Evolutionary conservation across 1,140 invertebrate genomes (phyloP).

Genomic region (Cylas formicarius): DNA sequence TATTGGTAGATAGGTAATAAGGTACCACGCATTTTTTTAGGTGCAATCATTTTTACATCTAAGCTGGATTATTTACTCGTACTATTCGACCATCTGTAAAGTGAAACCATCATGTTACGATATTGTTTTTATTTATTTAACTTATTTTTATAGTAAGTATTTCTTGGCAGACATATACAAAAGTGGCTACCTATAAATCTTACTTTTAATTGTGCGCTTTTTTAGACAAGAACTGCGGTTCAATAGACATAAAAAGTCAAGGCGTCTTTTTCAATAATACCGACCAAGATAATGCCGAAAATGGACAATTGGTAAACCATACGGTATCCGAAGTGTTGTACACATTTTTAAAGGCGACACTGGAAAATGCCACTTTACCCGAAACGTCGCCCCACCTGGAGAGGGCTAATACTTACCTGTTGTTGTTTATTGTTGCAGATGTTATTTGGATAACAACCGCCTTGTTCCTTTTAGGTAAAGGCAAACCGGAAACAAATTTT

Average conservation of each 20-base stretch:
- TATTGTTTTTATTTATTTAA: slow-evolving; percentile 26
- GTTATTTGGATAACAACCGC: slow-evolving; percentile 7
- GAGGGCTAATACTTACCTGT: not conserved
- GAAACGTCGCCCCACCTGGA: no score
- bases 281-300: no score
- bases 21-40: no score
- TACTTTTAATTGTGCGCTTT: not conserved
- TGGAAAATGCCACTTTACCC: not conserved
- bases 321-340: not conserved
- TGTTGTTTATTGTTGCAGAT: slow-evolving; percentile 2
- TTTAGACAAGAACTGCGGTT: slow-evolving; percentile 1
- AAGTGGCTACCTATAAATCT: not conserved
- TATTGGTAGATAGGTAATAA: no score
- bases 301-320: not conserved
- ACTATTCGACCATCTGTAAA: slow-evolving; percentile 15
- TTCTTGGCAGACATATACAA: not conserved
- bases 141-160: slow-evolving; percentile 32
- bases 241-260: not conserved
- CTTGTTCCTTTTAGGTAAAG: slow-evolving; percentile 9
- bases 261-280: not conserved
- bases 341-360: not conserved
- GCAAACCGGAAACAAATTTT: not conserved
- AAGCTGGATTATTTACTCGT: slow-evolving; percentile 13
- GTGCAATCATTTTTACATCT: slow-evolving; percentile 26
- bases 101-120: slow-evolving; percentile 13